A percentile compares a stretch with the other conserved stretches of the same genome.
Evolutionary conservation across 1,140 invertebrate genomes (phyloP).

Genomic region (Lepidurus arcticus): DNA sequence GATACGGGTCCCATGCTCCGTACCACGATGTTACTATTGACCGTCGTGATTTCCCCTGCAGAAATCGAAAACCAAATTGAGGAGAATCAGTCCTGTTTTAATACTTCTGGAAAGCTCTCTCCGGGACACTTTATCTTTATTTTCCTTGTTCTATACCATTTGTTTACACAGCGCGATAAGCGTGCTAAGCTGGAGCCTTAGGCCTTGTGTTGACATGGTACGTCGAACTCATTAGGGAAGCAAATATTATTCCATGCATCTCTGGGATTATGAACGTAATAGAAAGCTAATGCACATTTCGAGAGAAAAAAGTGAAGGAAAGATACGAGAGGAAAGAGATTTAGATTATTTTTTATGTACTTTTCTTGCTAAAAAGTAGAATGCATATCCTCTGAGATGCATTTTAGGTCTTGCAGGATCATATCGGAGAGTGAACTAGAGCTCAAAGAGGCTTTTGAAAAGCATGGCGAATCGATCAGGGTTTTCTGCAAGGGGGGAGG

Average conservation of each 20-base stretch:
- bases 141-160: neutral
- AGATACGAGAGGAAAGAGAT: neutral
- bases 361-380: neutral
- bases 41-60: conserved; percentile 74
- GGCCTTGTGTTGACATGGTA: neutral
- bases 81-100: neutral
- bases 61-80: neutral
- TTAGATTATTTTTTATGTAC: neutral
- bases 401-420: neutral
- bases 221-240: neutral
- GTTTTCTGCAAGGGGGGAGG: neutral
- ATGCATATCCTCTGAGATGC: neutral
- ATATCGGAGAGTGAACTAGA: neutral
- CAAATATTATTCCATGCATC: neutral
- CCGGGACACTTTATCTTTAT: neutral
- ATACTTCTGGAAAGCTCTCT: neutral
- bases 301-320: neutral
- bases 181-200: neutral
- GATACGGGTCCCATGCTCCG: conserved; percentile 92
- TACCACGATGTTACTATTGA: conserved; percentile 85
- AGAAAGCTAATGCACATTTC: conserved; percentile 14
- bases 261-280: conserved; percentile 15
- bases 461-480: neutral
- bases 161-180: neutral
- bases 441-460: neutral